Evolutionary conservation across 2,888 invertebrate genomes (phyloP).

Genomic region (Phrixothrix hirtus): DNA sequence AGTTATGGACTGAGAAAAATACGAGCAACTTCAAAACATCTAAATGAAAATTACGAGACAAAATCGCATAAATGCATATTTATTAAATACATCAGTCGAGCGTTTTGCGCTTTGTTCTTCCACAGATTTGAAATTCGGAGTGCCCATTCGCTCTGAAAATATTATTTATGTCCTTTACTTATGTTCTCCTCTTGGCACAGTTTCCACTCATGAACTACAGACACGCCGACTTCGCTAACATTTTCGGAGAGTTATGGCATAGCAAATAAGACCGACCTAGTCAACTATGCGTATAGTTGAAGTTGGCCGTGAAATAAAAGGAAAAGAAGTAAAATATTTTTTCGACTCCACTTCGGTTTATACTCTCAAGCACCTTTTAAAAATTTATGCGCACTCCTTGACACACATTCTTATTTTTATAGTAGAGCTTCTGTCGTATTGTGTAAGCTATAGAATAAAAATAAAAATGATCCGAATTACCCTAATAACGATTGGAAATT

Average conservation of each 20-base stretch:
- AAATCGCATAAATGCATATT: conserved; percentile 37
- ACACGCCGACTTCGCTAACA: conserved; percentile 16
- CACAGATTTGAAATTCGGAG: conserved; percentile 25
- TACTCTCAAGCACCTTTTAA: conserved; percentile 5
- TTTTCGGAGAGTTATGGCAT: conserved; percentile 13
- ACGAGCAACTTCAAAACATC: conserved; percentile 26
- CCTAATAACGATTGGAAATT: too few relatives aligned
- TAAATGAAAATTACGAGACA: conserved; percentile 35
- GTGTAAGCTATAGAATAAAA: too few relatives aligned
- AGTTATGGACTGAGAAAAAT: conserved; percentile 31
- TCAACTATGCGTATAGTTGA: not conserved
- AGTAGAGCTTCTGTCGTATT: not conserved
- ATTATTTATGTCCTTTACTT: conserved; percentile 22
- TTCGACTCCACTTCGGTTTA: conserved; percentile 7
- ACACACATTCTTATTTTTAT: conserved; percentile 3
- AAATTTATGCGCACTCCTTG: conserved; percentile 10
- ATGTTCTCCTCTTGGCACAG: conserved; percentile 9
- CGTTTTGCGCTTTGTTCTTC: conserved; percentile 9
- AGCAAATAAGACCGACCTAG: conserved; percentile 3
- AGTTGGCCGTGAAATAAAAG: conserved; percentile 5
- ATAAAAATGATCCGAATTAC: too few relatives aligned
- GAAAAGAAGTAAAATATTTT: conserved; percentile 11
- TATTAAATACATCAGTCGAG: conserved; percentile 30
- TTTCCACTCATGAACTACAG: conserved; percentile 20
- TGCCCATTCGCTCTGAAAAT: conserved; percentile 11